A percentile compares a stretch with the other conserved stretches of the same genome.
Evolutionary conservation across 2,113 vertebrate species (phyloP).

Genomic region (Australoheros scitulus): DNA sequence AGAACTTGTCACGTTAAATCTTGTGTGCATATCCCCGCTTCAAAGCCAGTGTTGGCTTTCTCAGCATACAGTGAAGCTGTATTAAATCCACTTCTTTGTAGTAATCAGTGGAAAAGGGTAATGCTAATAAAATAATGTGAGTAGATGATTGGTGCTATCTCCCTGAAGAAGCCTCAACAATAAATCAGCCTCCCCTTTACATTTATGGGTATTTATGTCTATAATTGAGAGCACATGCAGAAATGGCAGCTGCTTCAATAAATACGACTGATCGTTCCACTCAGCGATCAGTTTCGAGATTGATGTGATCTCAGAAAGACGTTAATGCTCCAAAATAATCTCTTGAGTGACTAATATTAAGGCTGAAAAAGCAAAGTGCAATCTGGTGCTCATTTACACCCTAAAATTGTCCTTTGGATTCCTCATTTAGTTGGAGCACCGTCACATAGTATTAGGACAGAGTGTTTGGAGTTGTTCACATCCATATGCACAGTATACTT

Average conservation of each 20-base stretch:
- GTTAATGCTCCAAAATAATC: conserved; percentile 38
- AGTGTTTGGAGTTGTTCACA: background rate
- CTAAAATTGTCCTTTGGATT: background rate
- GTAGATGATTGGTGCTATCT: conserved; percentile 80
- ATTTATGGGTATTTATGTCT: conserved; percentile 53
- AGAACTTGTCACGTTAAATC: conserved; percentile 33
- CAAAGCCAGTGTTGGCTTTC: background rate
- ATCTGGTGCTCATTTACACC: conserved; percentile 19
- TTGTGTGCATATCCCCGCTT: background rate
- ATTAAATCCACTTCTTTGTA: background rate
- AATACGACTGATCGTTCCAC: conserved; percentile 25
- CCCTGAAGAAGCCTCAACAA: conserved; percentile 74
- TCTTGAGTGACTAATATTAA: conserved; percentile 12
- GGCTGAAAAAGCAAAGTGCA: conserved; percentile 30
- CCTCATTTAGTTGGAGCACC: background rate
- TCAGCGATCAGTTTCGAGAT: conserved; percentile 18
- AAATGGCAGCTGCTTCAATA: conserved; percentile 40
- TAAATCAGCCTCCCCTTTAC: conserved; percentile 78
- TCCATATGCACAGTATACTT: background rate
- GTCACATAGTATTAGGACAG: background rate
- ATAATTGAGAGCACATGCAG: conserved; percentile 81
- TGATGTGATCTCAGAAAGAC: conserved; percentile 41
- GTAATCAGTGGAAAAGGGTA: conserved; percentile 77
- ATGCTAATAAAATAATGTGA: conserved; percentile 79
- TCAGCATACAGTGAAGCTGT: background rate